Conservation (phyloP, 2,113 vertebrate species). For the Thymallus thymallus region DNA sequence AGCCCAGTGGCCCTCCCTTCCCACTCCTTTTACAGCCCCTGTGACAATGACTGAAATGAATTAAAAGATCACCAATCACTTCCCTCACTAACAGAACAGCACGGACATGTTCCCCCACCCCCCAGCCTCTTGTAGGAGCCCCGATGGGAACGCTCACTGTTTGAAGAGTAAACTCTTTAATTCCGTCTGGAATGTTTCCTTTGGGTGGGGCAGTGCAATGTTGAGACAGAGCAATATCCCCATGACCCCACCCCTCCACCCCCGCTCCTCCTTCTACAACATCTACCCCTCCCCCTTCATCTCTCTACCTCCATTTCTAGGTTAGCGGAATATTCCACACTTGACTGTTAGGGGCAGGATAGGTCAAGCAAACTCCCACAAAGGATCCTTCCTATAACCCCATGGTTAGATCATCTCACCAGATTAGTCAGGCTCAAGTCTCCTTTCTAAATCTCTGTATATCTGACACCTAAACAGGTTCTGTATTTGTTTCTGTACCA, state of each 20-base stretch:
- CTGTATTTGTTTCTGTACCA: conserved; percentile 37
- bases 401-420: conserved; percentile 13
- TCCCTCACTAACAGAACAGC: conserved; percentile 37
- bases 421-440: not conserved
- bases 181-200: conserved; percentile 81
- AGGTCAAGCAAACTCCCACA: conserved; percentile 45
- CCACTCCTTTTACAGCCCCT: conserved; percentile 58
- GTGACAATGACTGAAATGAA: conserved; percentile 60
- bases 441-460: not conserved
- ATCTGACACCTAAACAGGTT: not conserved
- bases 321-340: conserved; percentile 58
- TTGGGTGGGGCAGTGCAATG: conserved; percentile 73
- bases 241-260: conserved; percentile 28
- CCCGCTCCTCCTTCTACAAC: conserved; percentile 26
- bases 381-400: conserved; percentile 5
- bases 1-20: conserved; percentile 31
- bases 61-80: conserved; percentile 69
- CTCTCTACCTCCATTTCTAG: conserved; percentile 73
- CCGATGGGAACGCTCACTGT: conserved; percentile 71
- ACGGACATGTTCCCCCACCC: conserved; percentile 38
- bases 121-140: conserved; percentile 61
- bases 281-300: conserved; percentile 51
- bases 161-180: conserved; percentile 79
- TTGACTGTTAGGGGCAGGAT: conserved; percentile 63
- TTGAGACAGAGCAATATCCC: conserved; percentile 65